phyloP scores from a whole-genome alignment of 2,113 vertebrate species.

The Varanus salvator region DNA sequence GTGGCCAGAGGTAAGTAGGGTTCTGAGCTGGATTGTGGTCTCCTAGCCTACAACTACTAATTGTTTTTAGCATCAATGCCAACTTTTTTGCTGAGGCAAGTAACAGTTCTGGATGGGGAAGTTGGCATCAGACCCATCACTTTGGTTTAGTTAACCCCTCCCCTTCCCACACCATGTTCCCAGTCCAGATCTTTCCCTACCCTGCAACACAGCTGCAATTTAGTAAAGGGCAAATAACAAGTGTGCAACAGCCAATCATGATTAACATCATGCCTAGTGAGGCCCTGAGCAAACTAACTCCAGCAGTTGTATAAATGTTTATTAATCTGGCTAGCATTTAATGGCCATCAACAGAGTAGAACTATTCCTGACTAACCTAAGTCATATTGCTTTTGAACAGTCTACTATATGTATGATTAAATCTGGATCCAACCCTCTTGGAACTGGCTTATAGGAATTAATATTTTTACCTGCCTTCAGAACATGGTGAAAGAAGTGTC shows the following conservation, averaged over 20 bases:
- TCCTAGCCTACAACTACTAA: no score
- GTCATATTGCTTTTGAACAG: no score
- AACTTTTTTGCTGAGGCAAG: no score
- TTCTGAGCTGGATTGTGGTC: no score
- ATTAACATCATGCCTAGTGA: not conserved
- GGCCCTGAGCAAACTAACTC: not conserved
- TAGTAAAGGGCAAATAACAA: not conserved
- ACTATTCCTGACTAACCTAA: not conserved
- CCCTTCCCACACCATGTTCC: not conserved
- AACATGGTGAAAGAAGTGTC: not conserved
- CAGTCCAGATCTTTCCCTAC: not conserved
- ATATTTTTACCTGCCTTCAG: not conserved
- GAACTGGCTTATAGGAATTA: not conserved
- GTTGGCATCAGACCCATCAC: not conserved
- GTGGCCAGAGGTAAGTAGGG: no score
- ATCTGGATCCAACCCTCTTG: not conserved
- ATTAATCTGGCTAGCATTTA: slow-evolving; percentile 10
- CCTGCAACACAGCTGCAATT: not conserved
- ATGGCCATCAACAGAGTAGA: not conserved
- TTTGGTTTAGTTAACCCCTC: no score
- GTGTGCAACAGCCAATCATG: not conserved
- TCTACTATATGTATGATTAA: not conserved
- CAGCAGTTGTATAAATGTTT: not conserved
- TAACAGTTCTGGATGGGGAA: not conserved
- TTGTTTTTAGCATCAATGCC: not conserved